Percentiles rank a stretch among this genome's conserved stretches.
Conservation (phyloP, 2,113 vertebrate genomes). For the Athene cunicularia region DNA sequence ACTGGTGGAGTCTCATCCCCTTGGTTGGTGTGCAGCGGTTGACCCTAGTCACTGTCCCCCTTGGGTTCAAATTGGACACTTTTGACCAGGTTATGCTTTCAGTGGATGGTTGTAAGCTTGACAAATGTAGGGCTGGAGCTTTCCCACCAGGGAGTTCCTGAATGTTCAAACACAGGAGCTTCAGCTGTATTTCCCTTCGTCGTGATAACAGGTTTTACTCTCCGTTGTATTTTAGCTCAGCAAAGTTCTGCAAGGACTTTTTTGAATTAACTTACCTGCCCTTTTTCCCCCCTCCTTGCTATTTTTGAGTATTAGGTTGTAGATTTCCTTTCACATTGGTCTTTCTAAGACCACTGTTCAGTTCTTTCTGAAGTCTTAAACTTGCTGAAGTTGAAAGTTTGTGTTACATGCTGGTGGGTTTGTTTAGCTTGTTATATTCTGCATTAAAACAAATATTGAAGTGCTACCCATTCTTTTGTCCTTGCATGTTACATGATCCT, state of each 20-base stretch:
- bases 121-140: neutral
- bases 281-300: accelerated
- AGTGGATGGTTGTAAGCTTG: neutral
- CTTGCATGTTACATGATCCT: neutral
- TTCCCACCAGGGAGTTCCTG: neutral
- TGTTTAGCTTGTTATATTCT: neutral
- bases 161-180: neutral
- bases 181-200: neutral
- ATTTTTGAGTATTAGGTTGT: neutral
- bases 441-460: neutral
- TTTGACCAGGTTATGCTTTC: neutral
- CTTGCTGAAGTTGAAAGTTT: neutral
- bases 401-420: neutral
- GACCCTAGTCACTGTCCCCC: accelerated
- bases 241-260: neutral
- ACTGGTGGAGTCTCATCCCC: neutral
- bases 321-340: neutral
- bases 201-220: neutral
- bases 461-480: neutral
- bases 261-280: neutral
- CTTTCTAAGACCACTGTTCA: neutral
- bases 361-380: neutral
- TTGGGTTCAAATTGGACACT: neutral
- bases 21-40: accelerated
- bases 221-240: neutral